Evolutionary conservation across 2,113 vertebrate species (phyloP).

Genomic region (Edolisoma coerulescens): DNA sequence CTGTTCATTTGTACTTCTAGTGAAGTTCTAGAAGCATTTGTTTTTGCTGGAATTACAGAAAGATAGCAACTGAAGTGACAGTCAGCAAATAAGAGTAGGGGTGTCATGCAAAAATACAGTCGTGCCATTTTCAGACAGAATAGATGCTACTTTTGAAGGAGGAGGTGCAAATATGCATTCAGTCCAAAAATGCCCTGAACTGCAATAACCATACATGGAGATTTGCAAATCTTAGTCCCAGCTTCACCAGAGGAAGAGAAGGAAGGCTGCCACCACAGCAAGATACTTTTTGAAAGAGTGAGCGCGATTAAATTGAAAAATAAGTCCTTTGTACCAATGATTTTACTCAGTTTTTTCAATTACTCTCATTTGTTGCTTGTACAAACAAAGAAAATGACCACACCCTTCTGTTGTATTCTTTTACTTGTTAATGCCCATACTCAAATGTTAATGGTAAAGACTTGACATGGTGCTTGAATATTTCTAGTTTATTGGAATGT

Average conservation of each 20-base stretch:
- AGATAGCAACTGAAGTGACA: constrained; percentile 29
- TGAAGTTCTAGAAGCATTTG: constrained; percentile 44
- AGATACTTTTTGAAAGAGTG: background rate
- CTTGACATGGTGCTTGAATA: constrained; percentile 37
- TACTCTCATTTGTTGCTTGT: constrained; percentile 34
- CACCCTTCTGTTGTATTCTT: background rate
- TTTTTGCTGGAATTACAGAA: constrained; percentile 42
- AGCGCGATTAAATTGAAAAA: background rate
- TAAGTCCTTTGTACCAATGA: background rate
- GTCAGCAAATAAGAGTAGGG: constrained; percentile 54
- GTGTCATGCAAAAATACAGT: constrained; percentile 33
- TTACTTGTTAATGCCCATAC: constrained; percentile 2
- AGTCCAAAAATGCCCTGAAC: constrained; percentile 36
- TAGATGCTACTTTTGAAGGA: background rate
- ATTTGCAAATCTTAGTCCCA: background rate
- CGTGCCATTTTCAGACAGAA: constrained; percentile 32
- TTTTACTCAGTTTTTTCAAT: background rate
- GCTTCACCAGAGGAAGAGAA: constrained; percentile 34
- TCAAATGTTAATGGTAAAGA: background rate
- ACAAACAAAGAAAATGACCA: background rate
- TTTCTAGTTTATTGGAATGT: constrained; percentile 22
- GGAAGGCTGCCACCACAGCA: background rate
- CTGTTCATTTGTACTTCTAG: constrained; percentile 32
- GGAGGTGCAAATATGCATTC: background rate
- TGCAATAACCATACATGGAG: constrained; percentile 11